Evolutionary conservation across 2,113 vertebrate species (phyloP).

Genomic region (Channa argus): DNA sequence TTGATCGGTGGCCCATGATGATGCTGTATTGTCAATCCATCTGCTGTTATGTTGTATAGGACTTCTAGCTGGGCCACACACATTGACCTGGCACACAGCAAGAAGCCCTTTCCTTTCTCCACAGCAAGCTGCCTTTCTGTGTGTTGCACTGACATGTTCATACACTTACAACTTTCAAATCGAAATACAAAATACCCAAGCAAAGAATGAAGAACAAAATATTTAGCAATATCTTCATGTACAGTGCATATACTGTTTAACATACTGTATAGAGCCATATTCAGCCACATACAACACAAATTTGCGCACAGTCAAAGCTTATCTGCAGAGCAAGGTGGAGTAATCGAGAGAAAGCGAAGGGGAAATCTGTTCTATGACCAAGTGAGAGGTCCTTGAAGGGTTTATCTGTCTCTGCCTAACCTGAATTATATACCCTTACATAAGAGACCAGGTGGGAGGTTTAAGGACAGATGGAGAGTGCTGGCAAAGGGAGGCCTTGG

Average conservation of each 20-base stretch:
- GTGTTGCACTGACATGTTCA: not conserved
- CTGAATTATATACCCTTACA: constrained; percentile 40
- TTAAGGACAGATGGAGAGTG: constrained; percentile 19
- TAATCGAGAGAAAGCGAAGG: not conserved
- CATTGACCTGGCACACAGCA: constrained; percentile 44
- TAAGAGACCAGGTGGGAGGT: constrained; percentile 33
- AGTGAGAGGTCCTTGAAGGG: constrained; percentile 49
- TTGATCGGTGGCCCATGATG: constrained; percentile 28
- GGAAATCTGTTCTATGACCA: constrained; percentile 27
- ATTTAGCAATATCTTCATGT: too few relatives aligned
- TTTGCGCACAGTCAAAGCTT: not conserved
- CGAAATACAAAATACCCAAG: constrained; percentile 1
- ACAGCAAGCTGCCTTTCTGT: constrained; percentile 24
- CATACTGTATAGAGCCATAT: not conserved
- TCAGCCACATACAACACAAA: not conserved
- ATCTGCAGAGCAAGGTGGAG: constrained; percentile 2
- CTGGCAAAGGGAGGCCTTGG: constrained; percentile 7
- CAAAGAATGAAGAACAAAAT: too few relatives aligned
- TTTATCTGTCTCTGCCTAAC: constrained; percentile 37
- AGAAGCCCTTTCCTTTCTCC: constrained; percentile 17
- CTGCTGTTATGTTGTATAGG: constrained; percentile 55
- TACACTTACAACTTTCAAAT: constrained; percentile 10
- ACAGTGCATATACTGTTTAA: too few relatives aligned
- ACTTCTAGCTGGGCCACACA: constrained; percentile 34
- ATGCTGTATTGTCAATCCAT: constrained; percentile 41